Percentiles rank a stretch among this genome's conserved stretches.
phyloP scores from a whole-genome alignment of 2,888 invertebrate species.

The Dasypogon diadema region DNA sequence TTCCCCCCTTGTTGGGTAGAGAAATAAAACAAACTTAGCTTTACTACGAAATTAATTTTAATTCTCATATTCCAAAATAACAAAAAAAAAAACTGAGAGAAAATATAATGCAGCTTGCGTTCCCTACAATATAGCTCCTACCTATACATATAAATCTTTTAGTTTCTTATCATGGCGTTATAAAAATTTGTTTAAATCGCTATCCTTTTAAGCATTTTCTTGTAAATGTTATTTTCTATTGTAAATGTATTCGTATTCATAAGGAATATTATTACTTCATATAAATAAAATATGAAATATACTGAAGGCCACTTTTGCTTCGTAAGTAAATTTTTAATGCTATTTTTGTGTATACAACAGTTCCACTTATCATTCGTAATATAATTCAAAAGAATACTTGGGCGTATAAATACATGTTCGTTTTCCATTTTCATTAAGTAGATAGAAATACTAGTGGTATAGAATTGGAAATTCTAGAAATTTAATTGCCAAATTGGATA shows the following conservation, averaged over 20 bases:
- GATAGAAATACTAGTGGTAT: background rate
- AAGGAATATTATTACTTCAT: conserved; percentile 30
- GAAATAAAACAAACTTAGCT: conserved; percentile 36
- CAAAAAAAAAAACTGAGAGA: conserved; percentile 19
- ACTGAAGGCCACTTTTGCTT: conserved; percentile 48
- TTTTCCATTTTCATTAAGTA: background rate
- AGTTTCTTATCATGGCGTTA: conserved; percentile 36
- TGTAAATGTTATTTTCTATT: conserved; percentile 13
- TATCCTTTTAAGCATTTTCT: conserved; percentile 20
- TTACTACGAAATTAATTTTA: conserved; percentile 31
- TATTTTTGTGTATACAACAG: conserved; percentile 42
- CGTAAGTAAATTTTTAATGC: conserved; percentile 44
- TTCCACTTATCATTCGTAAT: conserved; percentile 39
- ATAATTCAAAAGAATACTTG: conserved; percentile 49
- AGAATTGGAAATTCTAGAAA: conserved; percentile 3
- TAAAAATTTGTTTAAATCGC: conserved; percentile 35
- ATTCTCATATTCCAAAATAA: conserved; percentile 45
- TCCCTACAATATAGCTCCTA: conserved; percentile 35
- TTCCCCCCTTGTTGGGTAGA: background rate
- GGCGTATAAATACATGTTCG: conserved; percentile 19
- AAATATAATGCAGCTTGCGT: conserved; percentile 5
- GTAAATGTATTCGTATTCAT: background rate
- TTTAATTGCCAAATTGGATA: conserved; percentile 28
- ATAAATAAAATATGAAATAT: conserved; percentile 40
- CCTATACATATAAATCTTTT: conserved; percentile 23